These are phyloP conservation scores for Pristionchus arcanus DNA, from an alignment of 2,888 invertebrate species.

Conservation along the genomic window DNA sequence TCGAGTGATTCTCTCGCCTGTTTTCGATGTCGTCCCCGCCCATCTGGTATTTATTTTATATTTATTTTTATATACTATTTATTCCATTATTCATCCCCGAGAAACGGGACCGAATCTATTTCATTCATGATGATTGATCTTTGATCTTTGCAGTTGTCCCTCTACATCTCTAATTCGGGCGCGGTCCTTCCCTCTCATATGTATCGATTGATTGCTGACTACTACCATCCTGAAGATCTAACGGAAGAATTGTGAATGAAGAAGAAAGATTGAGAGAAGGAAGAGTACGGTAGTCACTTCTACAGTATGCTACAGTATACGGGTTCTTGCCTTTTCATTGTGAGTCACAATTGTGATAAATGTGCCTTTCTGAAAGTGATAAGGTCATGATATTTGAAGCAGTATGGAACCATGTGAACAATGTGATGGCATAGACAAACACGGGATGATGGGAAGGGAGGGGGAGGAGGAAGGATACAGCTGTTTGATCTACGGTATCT, in stretches of 20 bases:
- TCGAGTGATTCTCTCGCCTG: constrained; percentile 49
- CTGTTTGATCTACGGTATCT: constrained; percentile 18
- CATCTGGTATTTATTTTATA: constrained; percentile 24
- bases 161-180: constrained; percentile 51
- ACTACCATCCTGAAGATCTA: constrained; percentile 54
- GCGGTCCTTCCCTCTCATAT: constrained; percentile 56
- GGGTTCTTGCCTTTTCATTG: background rate
- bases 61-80: background rate
- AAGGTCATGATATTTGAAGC: constrained; percentile 31
- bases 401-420: background rate
- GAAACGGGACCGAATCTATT: background rate
- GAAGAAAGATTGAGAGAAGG: no score
- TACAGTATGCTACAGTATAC: constrained; percentile 12
- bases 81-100: background rate
- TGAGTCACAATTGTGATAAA: constrained; percentile 44
- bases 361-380: constrained; percentile 45
- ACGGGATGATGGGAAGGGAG: background rate
- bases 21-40: constrained; percentile 54
- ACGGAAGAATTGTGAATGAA: constrained; percentile 42
- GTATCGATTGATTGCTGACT: constrained; percentile 54
- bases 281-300: constrained; percentile 1
- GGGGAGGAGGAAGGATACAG: background rate
- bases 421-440: constrained; percentile 33
- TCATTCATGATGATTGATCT: background rate
- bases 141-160: constrained; percentile 48